Evolutionary conservation across 1,140 invertebrate genomes (phyloP).

Genomic region (Maniola jurtina): DNA sequence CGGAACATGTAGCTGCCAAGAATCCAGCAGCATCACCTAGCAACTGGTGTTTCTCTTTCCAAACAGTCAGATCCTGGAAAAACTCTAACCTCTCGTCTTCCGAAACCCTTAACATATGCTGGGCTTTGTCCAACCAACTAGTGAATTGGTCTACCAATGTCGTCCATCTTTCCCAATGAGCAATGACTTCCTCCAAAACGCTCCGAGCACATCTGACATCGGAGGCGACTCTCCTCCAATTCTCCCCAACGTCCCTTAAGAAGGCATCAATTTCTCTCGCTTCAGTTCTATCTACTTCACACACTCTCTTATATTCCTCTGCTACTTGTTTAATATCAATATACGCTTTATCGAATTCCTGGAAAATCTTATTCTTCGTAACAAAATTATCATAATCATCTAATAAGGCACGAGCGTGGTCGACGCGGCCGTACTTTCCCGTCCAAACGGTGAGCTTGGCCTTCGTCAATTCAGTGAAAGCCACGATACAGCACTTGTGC

Average conservation of each 20-base stretch:
- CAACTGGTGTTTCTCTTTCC: conserved; percentile 92
- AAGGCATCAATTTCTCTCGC: conserved; percentile 89
- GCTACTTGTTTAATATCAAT: conserved; percentile 94
- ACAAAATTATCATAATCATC: conserved; percentile 96
- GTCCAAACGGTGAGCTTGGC: conserved; percentile 93
- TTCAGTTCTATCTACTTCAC: conserved; percentile 89
- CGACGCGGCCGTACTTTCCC: conserved; percentile 91
- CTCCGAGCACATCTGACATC: conserved; percentile 93
- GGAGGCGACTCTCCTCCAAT: conserved; percentile 94
- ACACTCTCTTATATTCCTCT: conserved; percentile 93
- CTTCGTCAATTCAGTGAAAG: conserved; percentile 93
- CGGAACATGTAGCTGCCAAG: conserved; percentile 91
- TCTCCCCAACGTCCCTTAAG: conserved; percentile 90
- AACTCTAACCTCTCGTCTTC: conserved; percentile 94
- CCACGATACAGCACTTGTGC: conserved; percentile 95
- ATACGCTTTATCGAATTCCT: conserved; percentile 95
- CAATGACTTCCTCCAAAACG: conserved; percentile 92
- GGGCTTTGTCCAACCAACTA: conserved; percentile 89
- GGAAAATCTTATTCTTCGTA: conserved; percentile 93
- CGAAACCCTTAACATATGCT: conserved; percentile 85
- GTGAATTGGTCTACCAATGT: conserved; percentile 86
- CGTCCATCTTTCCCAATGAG: conserved; percentile 93
- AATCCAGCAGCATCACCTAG: conserved; percentile 93
- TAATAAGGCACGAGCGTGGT: conserved; percentile 90
- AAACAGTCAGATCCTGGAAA: conserved; percentile 92